Conservation (phyloP, 2,113 vertebrate species). For the Lasiurus borealis region DNA sequence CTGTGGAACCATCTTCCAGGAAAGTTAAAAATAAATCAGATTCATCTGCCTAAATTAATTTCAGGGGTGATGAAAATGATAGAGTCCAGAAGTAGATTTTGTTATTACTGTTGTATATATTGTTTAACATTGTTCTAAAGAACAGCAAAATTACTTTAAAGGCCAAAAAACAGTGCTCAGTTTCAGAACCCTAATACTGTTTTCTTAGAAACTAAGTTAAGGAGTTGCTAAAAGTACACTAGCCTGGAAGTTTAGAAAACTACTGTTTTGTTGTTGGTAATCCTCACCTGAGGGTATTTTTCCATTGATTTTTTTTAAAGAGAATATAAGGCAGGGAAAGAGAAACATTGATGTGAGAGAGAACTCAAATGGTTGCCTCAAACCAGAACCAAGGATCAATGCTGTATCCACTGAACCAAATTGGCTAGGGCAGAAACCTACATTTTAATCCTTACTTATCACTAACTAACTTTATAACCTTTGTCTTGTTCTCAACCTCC, state of each 20-base stretch:
- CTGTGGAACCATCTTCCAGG: constrained; percentile 57
- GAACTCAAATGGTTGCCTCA: too few relatives aligned
- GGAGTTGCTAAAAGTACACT: not conserved
- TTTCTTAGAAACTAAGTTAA: constrained; percentile 9
- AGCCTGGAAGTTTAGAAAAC: not conserved
- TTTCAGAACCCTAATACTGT: constrained; percentile 35
- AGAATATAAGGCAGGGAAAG: too few relatives aligned
- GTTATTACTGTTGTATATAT: not conserved
- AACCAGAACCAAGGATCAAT: too few relatives aligned
- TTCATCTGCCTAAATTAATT: constrained; percentile 45
- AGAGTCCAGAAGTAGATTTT: constrained; percentile 40
- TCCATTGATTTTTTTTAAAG: too few relatives aligned
- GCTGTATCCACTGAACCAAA: too few relatives aligned
- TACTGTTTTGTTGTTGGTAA: not conserved
- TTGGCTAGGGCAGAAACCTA: not conserved
- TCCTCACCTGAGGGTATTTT: too few relatives aligned
- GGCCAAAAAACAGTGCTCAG: not conserved
- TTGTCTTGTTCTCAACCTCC: constrained; percentile 20
- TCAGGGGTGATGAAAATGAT: not conserved
- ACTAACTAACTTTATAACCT: not conserved
- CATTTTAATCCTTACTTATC: not conserved
- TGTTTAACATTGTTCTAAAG: not conserved
- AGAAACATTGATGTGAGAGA: too few relatives aligned
- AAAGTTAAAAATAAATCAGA: constrained; percentile 72
- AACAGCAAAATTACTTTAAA: constrained; percentile 44